These are phyloP conservation scores for Mormyrus hasselquistii DNA, from an alignment of 2,797 vertebrate species.

Conservation along the genomic window DNA sequence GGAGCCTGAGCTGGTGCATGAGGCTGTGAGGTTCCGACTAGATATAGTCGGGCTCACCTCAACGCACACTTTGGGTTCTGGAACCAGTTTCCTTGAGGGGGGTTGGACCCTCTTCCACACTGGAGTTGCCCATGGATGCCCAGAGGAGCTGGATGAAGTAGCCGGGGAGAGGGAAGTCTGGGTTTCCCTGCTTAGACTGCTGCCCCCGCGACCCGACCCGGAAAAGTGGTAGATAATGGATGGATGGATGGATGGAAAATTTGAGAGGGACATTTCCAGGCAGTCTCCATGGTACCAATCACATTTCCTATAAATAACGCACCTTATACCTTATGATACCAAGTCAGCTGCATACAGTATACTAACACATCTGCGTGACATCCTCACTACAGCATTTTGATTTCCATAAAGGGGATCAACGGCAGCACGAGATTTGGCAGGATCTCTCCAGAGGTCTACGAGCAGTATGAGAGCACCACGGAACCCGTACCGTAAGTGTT, in stretches of 20 bases:
- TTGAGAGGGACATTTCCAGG: background rate
- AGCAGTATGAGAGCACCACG: background rate
- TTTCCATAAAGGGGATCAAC: background rate
- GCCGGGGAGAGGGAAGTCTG: too few relatives aligned
- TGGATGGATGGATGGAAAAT: background rate
- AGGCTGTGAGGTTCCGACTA: too few relatives aligned
- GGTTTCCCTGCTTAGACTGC: too few relatives aligned
- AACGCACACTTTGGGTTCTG: too few relatives aligned
- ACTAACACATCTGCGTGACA: background rate
- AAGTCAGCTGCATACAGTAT: background rate
- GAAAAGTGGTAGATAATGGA: too few relatives aligned
- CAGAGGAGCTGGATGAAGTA: too few relatives aligned
- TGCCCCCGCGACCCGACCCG: too few relatives aligned
- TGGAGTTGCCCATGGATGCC: too few relatives aligned
- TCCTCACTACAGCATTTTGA: background rate
- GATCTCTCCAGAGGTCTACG: background rate
- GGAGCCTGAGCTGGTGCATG: too few relatives aligned
- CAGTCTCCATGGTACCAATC: background rate
- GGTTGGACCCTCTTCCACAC: too few relatives aligned
- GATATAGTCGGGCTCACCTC: too few relatives aligned
- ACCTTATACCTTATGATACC: background rate
- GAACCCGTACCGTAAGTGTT: background rate
- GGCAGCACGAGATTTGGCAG: background rate
- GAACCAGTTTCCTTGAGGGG: too few relatives aligned
- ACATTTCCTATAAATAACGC: background rate